phyloP scores from a whole-genome alignment of 1,140 invertebrate species.

The Bombyx mori region DNA sequence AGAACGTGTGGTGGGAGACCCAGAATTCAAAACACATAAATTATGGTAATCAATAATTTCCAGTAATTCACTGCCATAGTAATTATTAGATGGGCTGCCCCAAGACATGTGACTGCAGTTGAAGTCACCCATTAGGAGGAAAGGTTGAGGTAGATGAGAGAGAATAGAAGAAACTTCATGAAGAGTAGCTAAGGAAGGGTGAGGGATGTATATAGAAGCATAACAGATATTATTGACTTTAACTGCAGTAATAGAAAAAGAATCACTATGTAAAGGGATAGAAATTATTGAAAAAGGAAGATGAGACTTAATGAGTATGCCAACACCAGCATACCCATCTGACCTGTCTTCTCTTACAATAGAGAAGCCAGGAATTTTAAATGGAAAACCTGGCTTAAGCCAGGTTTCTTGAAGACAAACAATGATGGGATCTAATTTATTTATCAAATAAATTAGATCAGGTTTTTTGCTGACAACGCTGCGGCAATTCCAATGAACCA shows the following conservation, averaged over 20 bases:
- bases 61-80: neutral
- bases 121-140: slow-evolving; percentile 4
- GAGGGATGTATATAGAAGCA: slow-evolving; percentile 8
- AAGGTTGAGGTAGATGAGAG: slow-evolving; percentile 3
- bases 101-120: slow-evolving; percentile 8
- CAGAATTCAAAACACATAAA: too few relatives aligned
- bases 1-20: too few relatives aligned
- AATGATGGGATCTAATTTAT: too few relatives aligned
- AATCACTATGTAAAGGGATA: slow-evolving; percentile 2
- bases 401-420: slow-evolving; percentile 16
- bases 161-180: slow-evolving; percentile 1
- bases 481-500: too few relatives aligned
- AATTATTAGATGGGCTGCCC: slow-evolving; percentile 5
- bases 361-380: slow-evolving; percentile 16
- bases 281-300: neutral
- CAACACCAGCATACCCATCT: slow-evolving; percentile 12
- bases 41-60: too few relatives aligned
- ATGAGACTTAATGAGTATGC: slow-evolving; percentile 13
- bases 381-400: slow-evolving; percentile 13
- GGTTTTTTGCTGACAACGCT: too few relatives aligned
- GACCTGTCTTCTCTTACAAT: slow-evolving; percentile 13
- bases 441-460: too few relatives aligned
- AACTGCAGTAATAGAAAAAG: slow-evolving; percentile 5
- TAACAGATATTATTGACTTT: slow-evolving; percentile 5
- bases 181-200: slow-evolving; percentile 5